Base-by-base conservation (phyloP, 2,888 invertebrate genomes). In the Xestia ashworthii region DNA sequence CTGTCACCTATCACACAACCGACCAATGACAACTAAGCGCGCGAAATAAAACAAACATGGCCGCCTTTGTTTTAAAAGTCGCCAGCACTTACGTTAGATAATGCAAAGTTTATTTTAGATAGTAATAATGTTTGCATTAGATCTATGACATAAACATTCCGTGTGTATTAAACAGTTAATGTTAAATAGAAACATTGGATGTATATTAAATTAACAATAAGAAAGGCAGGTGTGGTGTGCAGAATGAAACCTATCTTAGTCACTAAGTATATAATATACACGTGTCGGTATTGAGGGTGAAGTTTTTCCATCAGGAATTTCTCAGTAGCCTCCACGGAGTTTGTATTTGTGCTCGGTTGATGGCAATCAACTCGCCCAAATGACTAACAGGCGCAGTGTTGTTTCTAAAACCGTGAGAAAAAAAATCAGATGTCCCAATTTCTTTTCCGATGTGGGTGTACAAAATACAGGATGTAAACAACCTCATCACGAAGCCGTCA, bases 101-200 rank as follows among this genome's bases (percentile, higher is more conserved):
- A 89, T 78, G 82, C 78, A 79, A 82, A 88, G 85, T 86, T 84
- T 84, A 83, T 86, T 84, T 81, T 87, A 81, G 72, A 70, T 58
- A 81, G 82, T 81, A 88, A 89, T 89, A 86, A 87, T 88, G 87
- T 90, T 88, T 82, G 78, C 67, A 74, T 67, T 75, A 70, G 75
- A 79, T 62, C n/a, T 77, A 88, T 78, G 16, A 65, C 88, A 82
- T 89, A 89, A 90, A 91, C 89, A 81, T 84, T 82, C 74, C 38
- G 64, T 88, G 84, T 88, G 79, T 86, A 69, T 83, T 74, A 71
- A 71, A 76, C 78, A 74, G n/a, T 48, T 67, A 60, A 60, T 69
- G 46, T 44, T 70, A 53, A 48, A 46, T 68, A 14, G 73, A 64
- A 80, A 83, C 74, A 79, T 38, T 32, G 53, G 19, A 11, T 5